Conservation (phyloP, 2,797 vertebrate genomes). For the Xenentodon cancila region DNA sequence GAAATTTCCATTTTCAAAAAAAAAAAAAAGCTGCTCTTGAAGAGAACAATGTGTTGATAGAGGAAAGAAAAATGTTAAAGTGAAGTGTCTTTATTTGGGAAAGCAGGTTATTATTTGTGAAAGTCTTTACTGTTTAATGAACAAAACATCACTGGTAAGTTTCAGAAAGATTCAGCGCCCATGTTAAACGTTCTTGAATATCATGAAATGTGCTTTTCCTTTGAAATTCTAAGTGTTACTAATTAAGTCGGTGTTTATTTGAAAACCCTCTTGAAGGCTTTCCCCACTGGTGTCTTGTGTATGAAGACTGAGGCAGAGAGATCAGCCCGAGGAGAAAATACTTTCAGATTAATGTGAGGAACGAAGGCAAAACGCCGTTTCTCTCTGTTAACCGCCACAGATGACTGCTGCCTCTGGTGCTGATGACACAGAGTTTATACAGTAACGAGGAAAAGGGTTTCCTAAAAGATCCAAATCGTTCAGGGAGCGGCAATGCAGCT, state of each 20-base stretch:
- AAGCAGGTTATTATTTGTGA: slow-evolving; percentile 1
- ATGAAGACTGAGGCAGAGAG: slow-evolving; percentile 26
- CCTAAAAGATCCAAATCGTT: slow-evolving; percentile 65
- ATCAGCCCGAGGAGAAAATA: slow-evolving; percentile 31
- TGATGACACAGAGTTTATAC: slow-evolving; percentile 49
- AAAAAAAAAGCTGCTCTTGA: no score
- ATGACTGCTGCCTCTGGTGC: slow-evolving; percentile 41
- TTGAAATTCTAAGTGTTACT: slow-evolving; percentile 1
- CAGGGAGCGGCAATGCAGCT: slow-evolving; percentile 23
- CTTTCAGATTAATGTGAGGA: slow-evolving; percentile 46
- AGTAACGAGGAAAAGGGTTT: slow-evolving; percentile 70
- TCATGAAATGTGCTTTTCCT: not conserved
- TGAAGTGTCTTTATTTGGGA: not conserved
- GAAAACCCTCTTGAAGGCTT: not conserved
- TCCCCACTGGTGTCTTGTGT: slow-evolving; percentile 2
- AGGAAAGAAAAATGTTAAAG: no score
- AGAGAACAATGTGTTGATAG: no score
- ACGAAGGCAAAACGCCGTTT: slow-evolving; percentile 49
- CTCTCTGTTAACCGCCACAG: slow-evolving; percentile 61
- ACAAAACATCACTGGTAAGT: slow-evolving; percentile 2
- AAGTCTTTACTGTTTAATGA: not conserved
- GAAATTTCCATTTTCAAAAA: no score
- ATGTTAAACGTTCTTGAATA: slow-evolving; percentile 5
- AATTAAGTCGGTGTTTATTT: not conserved
- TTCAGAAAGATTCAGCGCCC: not conserved